Conservation (phyloP, 2,797 vertebrate genomes). For the Brotula barbata region DNA sequence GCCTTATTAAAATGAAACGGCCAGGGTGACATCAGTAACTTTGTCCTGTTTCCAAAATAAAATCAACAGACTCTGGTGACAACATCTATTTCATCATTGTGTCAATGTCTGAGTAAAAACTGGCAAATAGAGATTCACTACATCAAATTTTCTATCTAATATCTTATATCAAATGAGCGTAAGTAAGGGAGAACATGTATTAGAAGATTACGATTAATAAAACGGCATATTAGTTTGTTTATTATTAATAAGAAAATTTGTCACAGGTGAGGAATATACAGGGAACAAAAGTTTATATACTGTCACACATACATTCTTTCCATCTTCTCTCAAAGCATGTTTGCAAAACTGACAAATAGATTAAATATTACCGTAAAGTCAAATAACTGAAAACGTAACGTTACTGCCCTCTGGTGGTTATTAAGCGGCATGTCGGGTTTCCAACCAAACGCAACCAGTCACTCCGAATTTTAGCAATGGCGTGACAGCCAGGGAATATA, state of each 20-base stretch:
- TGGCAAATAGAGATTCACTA: background rate
- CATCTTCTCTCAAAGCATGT: slow-evolving; percentile 4
- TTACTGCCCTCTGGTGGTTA: slow-evolving; percentile 59
- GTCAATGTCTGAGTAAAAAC: slow-evolving; percentile 6
- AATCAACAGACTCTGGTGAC: slow-evolving; percentile 5
- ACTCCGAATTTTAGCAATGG: too few relatives aligned
- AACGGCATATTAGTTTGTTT: too few relatives aligned
- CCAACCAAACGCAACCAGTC: too few relatives aligned
- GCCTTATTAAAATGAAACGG: slow-evolving; percentile 37
- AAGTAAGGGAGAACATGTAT: slow-evolving; percentile 18
- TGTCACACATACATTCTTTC: background rate
- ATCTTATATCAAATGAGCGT: too few relatives aligned
- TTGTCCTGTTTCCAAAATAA: slow-evolving; percentile 16
- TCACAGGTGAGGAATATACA: too few relatives aligned
- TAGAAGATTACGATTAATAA: too few relatives aligned
- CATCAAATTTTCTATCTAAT: too few relatives aligned
- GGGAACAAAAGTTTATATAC: too few relatives aligned
- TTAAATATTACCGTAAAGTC: background rate
- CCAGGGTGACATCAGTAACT: background rate
- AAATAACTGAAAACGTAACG: slow-evolving; percentile 11
- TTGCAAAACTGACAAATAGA: slow-evolving; percentile 7
- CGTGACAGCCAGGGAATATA: too few relatives aligned
- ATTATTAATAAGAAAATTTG: too few relatives aligned
- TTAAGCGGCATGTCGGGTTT: background rate
- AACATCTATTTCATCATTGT: slow-evolving; percentile 7